phyloP scores from a whole-genome alignment of 1,140 invertebrate genomes.

The Drosophila pectinifera region DNA sequence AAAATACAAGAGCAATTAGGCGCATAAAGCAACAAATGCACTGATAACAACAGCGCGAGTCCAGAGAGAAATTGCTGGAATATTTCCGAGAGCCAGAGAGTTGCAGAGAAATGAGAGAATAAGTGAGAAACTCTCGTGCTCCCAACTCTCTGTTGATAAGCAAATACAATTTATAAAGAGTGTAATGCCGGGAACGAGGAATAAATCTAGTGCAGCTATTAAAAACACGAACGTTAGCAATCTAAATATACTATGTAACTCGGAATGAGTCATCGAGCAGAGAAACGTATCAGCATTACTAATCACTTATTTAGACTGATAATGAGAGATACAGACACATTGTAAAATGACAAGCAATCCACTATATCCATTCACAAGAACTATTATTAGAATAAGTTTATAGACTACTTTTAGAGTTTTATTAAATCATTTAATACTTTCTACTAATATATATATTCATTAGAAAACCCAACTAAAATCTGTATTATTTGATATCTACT shows the following conservation, averaged over 20 bases:
- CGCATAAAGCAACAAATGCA: conserved; percentile 46
- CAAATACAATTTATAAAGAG: conserved; percentile 25
- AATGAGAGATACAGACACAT: background rate
- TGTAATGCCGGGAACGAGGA: conserved; percentile 22
- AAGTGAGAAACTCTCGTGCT: background rate
- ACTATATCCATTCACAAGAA: background rate
- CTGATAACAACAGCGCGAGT: conserved; percentile 32
- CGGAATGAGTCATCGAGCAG: conserved; percentile 1
- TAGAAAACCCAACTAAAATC: background rate
- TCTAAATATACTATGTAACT: conserved; percentile 15
- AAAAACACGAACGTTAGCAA: conserved; percentile 1
- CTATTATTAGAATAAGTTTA: background rate
- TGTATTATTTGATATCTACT: background rate
- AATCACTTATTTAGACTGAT: background rate
- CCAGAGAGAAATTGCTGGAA: conserved; percentile 22
- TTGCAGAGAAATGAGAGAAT: conserved; percentile 1
- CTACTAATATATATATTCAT: background rate
- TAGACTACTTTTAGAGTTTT: background rate
- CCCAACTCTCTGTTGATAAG: conserved; percentile 29
- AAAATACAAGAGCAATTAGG: conserved; percentile 44
- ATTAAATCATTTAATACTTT: background rate
- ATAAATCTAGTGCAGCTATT: conserved; percentile 6
- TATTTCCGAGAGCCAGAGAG: conserved; percentile 2
- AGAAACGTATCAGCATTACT: background rate
- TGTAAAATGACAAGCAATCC: background rate